Percentiles rank a stretch among this genome's conserved stretches.
Evolutionary conservation across 2,888 invertebrate genomes (phyloP).

Genomic region (Drosophila sordidapex): DNA sequence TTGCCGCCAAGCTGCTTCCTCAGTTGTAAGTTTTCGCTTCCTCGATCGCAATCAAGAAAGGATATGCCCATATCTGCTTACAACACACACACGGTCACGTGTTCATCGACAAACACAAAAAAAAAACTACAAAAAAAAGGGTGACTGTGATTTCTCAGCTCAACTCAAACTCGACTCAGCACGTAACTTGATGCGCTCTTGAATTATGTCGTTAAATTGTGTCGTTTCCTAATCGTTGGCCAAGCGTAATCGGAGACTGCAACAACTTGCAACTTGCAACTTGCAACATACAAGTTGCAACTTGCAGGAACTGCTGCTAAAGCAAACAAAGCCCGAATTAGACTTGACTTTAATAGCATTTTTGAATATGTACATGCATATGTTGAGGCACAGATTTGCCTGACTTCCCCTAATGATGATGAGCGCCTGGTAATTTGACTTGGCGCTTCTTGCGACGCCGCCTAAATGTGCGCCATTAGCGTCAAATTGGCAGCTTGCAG

Average conservation of each 20-base stretch:
- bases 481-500: conserved; percentile 73
- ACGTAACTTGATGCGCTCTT: conserved; percentile 76
- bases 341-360: conserved; percentile 26
- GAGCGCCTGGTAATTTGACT: conserved; percentile 53
- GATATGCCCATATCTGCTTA: conserved; percentile 81
- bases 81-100: conserved; percentile 53
- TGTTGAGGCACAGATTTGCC: conserved; percentile 1
- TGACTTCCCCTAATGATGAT: conserved; percentile 66
- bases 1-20: conserved; percentile 67
- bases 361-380: conserved; percentile 8
- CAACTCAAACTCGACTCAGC: conserved; percentile 4
- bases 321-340: conserved; percentile 57
- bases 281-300: conserved; percentile 20
- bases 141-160: conserved; percentile 50
- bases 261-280: conserved; percentile 15
- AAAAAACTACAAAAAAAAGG: conserved; percentile 40
- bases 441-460: conserved; percentile 47
- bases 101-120: background rate
- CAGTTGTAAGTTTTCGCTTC: conserved; percentile 83
- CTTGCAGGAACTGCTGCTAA: conserved; percentile 17
- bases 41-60: conserved; percentile 80
- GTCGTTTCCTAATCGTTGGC: conserved; percentile 78
- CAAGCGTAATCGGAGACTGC: conserved; percentile 63
- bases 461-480: conserved; percentile 65
- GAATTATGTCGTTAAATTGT: conserved; percentile 80